Evolutionary conservation across 2,113 vertebrate genomes (phyloP).

Genomic region (Desmodus rotundus): DNA sequence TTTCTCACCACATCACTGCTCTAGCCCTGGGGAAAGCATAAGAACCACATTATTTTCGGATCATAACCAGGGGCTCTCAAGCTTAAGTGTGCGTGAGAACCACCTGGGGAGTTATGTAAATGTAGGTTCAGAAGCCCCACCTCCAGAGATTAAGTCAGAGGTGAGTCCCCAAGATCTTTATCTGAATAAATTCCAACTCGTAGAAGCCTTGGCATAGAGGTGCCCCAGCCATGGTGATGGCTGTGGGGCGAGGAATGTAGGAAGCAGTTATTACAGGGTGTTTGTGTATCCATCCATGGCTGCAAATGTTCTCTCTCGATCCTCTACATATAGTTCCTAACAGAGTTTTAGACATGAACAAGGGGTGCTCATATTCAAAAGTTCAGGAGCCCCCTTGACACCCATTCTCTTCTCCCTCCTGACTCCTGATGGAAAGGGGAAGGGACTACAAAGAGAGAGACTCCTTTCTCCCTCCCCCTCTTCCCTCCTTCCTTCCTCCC

Average conservation of each 20-base stretch:
- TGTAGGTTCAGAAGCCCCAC: neutral
- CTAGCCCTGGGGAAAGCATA: neutral
- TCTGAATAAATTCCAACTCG: neutral
- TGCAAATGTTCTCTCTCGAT: neutral
- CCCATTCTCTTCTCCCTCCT: neutral
- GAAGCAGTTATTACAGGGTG: neutral
- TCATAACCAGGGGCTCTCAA: neutral
- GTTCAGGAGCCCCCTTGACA: neutral
- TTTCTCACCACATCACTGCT: conserved; percentile 33
- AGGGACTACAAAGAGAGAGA: neutral
- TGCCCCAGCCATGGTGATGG: neutral
- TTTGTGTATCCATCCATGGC: neutral
- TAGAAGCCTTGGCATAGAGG: neutral
- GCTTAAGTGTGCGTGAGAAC: neutral
- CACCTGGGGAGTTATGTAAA: neutral
- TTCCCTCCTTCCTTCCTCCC: no score
- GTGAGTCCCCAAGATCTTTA: neutral
- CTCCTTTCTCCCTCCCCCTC: neutral
- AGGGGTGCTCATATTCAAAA: neutral
- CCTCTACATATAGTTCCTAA: neutral
- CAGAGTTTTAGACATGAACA: neutral
- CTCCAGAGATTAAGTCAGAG: neutral
- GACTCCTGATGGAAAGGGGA: fast-evolving
- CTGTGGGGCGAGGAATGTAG: neutral
- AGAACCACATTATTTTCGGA: conserved; percentile 11